A percentile compares a stretch with the other conserved stretches of the same genome.
Conservation (phyloP, 2,113 vertebrate genomes). For the Oostethus manadensis region DNA sequence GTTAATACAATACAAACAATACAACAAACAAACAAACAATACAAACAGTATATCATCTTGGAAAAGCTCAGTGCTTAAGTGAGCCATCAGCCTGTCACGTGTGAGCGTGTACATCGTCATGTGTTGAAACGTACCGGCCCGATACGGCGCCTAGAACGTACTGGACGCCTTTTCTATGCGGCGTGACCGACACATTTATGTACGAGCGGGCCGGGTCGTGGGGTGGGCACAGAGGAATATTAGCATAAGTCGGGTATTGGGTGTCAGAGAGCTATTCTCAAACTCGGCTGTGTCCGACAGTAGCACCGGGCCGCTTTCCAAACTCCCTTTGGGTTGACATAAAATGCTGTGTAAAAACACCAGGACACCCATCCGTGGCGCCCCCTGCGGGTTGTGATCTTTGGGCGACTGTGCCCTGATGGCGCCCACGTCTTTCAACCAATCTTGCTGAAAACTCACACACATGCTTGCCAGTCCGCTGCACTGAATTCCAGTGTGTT, state of each 20-base stretch:
- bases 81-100: conserved; percentile 41
- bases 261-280: conserved; percentile 70
- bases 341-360: background rate
- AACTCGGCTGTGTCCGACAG: conserved; percentile 67
- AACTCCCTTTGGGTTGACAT: background rate
- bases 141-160: no score
- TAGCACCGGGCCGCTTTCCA: conserved; percentile 65
- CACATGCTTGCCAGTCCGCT: no score
- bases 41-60: no score
- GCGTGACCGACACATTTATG: conserved; percentile 70
- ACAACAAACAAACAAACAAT: no score
- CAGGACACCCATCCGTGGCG: background rate
- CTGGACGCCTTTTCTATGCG: conserved; percentile 50
- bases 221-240: conserved; percentile 56
- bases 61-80: conserved; percentile 22
- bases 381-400: no score
- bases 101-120: conserved; percentile 33
- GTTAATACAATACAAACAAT: no score
- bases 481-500: background rate
- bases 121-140: conserved; percentile 4
- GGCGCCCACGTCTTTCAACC: no score
- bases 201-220: conserved; percentile 51
- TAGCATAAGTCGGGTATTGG: conserved; percentile 68
- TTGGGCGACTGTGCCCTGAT: no score
- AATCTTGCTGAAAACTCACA: no score